phyloP scores from a whole-genome alignment of 2,797 vertebrate species.

The Phalanger gymnotis region DNA sequence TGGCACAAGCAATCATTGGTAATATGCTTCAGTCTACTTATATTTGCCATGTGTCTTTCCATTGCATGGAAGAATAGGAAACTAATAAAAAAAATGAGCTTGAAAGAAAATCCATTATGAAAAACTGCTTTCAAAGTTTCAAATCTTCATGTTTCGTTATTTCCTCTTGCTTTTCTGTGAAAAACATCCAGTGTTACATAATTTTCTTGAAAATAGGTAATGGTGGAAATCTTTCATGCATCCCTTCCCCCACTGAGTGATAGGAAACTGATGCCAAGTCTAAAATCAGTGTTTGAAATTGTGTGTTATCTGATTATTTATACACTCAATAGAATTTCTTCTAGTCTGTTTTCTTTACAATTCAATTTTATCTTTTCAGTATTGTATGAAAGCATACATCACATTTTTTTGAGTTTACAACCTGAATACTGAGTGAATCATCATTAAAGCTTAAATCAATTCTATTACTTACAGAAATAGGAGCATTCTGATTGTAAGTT shows the following conservation, averaged over 20 bases:
- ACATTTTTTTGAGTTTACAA: constrained; percentile 68
- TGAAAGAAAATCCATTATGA: constrained; percentile 50
- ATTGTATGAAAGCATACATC: background rate
- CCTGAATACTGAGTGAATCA: constrained; percentile 73
- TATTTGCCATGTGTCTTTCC: background rate
- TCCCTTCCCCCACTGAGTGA: constrained; percentile 55
- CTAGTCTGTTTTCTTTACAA: constrained; percentile 67
- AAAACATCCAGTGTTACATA: constrained; percentile 76
- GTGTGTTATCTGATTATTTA: background rate
- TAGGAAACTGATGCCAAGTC: constrained; percentile 36
- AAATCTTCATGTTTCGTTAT: constrained; percentile 71
- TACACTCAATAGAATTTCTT: background rate
- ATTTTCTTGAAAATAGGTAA: constrained; percentile 55
- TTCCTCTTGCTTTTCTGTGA: constrained; percentile 29
- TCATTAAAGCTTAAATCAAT: constrained; percentile 74
- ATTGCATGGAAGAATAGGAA: background rate
- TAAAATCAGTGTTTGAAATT: background rate
- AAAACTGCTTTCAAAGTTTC: constrained; percentile 66
- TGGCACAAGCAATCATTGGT: background rate
- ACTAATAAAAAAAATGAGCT: constrained; percentile 16
- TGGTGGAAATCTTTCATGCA: constrained; percentile 69
- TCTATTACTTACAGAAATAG: constrained; percentile 60
- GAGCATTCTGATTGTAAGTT: background rate
- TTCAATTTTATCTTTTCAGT: constrained; percentile 53
- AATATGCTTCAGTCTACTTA: background rate